These are phyloP conservation scores for Heliconius charithonia DNA, from an alignment of 2,888 invertebrate genomes.

Conservation along the genomic window DNA sequence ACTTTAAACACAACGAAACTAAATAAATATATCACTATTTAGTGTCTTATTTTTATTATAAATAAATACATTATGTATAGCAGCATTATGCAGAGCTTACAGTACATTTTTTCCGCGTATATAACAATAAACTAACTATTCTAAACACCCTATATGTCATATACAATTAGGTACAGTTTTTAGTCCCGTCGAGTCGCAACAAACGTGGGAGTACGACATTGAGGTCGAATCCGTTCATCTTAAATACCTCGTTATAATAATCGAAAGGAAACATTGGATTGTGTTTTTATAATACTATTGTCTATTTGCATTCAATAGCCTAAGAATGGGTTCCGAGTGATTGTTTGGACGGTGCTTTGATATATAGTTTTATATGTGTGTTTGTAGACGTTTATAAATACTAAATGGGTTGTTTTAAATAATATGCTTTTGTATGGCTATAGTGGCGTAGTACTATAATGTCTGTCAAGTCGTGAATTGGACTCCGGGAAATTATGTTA, in stretches of 20 bases:
- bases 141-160: slow-evolving; percentile 16
- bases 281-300: slow-evolving; percentile 52
- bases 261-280: slow-evolving; percentile 50
- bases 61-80: not conserved
- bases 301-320: slow-evolving; percentile 57
- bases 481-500: too few relatives aligned
- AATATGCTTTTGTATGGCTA: not conserved
- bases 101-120: not conserved
- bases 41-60: not conserved
- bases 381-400: slow-evolving; percentile 24
- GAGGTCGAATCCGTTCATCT: slow-evolving; percentile 40
- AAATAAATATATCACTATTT: too few relatives aligned
- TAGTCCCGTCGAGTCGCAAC: slow-evolving; percentile 14
- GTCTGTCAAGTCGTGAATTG: too few relatives aligned
- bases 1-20: too few relatives aligned
- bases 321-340: slow-evolving; percentile 50
- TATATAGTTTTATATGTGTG: slow-evolving; percentile 22
- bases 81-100: too few relatives aligned
- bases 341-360: slow-evolving; percentile 35
- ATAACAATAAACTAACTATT: slow-evolving; percentile 14
- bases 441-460: too few relatives aligned
- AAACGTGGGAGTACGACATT: slow-evolving; percentile 41
- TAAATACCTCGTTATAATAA: slow-evolving; percentile 30
- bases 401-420: not conserved
- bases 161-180: slow-evolving; percentile 23